phyloP scores from a whole-genome alignment of 1,140 invertebrate species.

The Drosophila gunungcola region DNA sequence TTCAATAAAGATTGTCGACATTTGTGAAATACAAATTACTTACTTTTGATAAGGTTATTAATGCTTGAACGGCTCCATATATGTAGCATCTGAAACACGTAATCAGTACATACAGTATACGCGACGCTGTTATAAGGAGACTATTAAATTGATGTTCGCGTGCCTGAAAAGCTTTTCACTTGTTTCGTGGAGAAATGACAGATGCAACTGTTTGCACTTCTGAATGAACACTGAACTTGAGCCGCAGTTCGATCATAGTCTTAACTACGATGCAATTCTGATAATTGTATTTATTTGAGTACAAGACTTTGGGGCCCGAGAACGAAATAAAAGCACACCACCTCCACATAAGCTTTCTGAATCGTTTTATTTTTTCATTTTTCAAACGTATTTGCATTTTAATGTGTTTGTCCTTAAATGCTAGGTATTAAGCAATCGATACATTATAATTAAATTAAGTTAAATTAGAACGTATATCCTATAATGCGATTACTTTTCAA shows the following conservation, averaged over 20 bases:
- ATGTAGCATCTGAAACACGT: not conserved
- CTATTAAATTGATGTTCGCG: too few relatives aligned
- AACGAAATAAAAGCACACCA: not conserved
- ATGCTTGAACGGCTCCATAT: not conserved
- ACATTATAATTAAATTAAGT: slow-evolving; percentile 46
- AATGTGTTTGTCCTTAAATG: slow-evolving; percentile 35
- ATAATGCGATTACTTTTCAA: slow-evolving; percentile 48
- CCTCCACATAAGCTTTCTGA: slow-evolving; percentile 26
- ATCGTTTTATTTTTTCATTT: slow-evolving; percentile 34
- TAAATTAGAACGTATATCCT: slow-evolving; percentile 38
- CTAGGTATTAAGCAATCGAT: slow-evolving; percentile 62
- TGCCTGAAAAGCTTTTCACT: not conserved
- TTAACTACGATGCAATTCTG: not conserved
- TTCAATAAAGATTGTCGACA: not conserved
- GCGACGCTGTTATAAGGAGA: too few relatives aligned
- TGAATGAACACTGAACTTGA: slow-evolving; percentile 20
- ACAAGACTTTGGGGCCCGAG: not conserved
- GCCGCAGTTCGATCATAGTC: not conserved
- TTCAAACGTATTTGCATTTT: slow-evolving; percentile 57
- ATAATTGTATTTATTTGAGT: not conserved
- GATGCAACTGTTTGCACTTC: not conserved
- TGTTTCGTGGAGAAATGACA: not conserved
- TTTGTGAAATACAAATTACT: slow-evolving; percentile 3
- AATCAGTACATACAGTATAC: not conserved
- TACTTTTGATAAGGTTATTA: slow-evolving; percentile 7